Percentiles rank a stretch among this genome's conserved stretches.
Conservation (phyloP, 2,113 vertebrate genomes). For the Rhinolophus ferrumequinum region DNA sequence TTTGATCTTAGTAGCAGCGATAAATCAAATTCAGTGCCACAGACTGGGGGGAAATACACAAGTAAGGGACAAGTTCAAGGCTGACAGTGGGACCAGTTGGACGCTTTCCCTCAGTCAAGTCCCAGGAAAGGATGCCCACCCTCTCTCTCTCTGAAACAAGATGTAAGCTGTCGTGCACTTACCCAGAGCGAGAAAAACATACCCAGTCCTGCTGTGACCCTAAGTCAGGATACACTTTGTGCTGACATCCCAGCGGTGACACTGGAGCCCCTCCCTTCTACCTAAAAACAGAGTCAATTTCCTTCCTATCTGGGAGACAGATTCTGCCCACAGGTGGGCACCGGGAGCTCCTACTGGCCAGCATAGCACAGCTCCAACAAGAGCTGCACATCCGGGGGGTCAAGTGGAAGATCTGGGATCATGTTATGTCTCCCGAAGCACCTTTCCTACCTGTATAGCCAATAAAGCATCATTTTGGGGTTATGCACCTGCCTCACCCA, state of each 20-base stretch:
- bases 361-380: background rate
- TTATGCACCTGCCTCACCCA: background rate
- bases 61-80: slow-evolving; percentile 56
- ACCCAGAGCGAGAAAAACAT: background rate
- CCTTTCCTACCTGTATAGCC: background rate
- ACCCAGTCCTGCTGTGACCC: background rate
- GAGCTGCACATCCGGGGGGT: background rate
- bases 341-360: background rate
- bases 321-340: background rate
- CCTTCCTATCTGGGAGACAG: background rate
- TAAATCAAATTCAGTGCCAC: slow-evolving; percentile 57
- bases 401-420: background rate
- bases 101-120: background rate
- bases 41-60: slow-evolving; percentile 20
- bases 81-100: background rate
- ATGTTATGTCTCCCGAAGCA: background rate
- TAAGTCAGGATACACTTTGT: background rate
- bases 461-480: slow-evolving; percentile 24
- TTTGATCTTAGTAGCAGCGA: slow-evolving; percentile 64
- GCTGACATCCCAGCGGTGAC: background rate
- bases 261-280: background rate
- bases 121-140: background rate
- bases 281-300: background rate
- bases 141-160: background rate
- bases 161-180: fast-evolving